A percentile compares a stretch with the other conserved stretches of the same genome.
These are phyloP conservation scores for Carollia perspicillata DNA, from an alignment of 2,113 vertebrate species.

Conservation along the genomic window DNA sequence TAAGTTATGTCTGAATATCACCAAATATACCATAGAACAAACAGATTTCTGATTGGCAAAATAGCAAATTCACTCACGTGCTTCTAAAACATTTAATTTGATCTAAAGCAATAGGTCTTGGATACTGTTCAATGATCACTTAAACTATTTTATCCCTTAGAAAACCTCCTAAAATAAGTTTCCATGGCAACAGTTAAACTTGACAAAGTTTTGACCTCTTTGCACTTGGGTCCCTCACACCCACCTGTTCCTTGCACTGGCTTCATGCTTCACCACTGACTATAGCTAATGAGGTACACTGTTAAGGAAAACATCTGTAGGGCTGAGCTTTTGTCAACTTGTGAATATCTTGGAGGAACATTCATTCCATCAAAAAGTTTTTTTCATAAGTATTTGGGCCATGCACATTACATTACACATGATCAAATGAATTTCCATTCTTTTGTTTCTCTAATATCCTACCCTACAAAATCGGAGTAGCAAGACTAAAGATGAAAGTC, in stretches of 20 bases:
- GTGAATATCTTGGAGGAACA: neutral
- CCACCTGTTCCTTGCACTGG: neutral
- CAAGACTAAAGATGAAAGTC: neutral
- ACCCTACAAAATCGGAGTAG: neutral
- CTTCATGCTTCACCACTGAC: neutral
- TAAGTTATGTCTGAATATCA: neutral
- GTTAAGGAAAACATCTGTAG: neutral
- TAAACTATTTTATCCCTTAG: neutral
- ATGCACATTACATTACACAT: neutral
- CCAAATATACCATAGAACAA: neutral
- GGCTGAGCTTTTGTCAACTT: neutral
- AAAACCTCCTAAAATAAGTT: neutral
- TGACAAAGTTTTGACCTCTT: neutral
- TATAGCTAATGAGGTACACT: neutral
- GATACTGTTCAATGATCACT: neutral
- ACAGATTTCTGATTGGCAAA: neutral
- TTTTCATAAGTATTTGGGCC: neutral
- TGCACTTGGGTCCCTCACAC: neutral
- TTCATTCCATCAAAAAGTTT: neutral
- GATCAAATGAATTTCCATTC: neutral
- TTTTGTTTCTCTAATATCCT: neutral
- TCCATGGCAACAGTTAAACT: conserved; percentile 10
- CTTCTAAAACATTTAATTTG: neutral
- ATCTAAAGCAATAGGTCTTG: neutral
- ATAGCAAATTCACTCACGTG: neutral